These are phyloP conservation scores for Leuciscus idus DNA, from an alignment of 2,113 vertebrate genomes.

Conservation along the genomic window DNA sequence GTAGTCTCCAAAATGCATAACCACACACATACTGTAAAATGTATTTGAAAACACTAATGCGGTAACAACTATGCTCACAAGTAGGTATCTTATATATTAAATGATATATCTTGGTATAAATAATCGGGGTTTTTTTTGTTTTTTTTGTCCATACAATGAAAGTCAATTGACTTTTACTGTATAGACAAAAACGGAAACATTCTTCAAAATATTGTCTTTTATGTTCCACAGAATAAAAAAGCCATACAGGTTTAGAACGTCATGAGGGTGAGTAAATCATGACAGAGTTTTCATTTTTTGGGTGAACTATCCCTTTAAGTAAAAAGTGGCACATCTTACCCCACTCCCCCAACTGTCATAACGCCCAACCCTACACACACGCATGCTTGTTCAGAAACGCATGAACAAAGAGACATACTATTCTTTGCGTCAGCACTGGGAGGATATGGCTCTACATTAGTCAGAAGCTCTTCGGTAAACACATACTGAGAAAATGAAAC, in stretches of 20 bases:
- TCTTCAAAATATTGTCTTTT: background rate
- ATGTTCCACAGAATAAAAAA: background rate
- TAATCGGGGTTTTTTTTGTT: too few relatives aligned
- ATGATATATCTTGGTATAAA: too few relatives aligned
- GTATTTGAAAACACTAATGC: background rate
- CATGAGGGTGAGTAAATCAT: background rate
- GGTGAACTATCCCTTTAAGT: background rate
- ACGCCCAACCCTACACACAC: background rate
- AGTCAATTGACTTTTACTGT: background rate
- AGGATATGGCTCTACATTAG: slow-evolving; percentile 2
- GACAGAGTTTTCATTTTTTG: background rate
- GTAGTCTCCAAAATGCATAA: slow-evolving; percentile 3
- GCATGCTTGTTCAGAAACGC: background rate
- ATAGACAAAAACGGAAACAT: background rate
- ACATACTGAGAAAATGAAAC: slow-evolving; percentile 44
- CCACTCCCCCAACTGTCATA: background rate
- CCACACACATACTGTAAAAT: background rate
- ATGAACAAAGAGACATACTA: background rate
- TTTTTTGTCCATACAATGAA: background rate
- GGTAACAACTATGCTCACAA: background rate
- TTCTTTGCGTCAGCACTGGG: background rate
- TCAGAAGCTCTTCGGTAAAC: slow-evolving; percentile 34
- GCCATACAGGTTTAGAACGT: background rate
- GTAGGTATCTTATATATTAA: background rate
- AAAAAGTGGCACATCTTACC: slow-evolving; percentile 7